phyloP scores from a whole-genome alignment of 2,797 vertebrate species.

The Falco cherrug region DNA sequence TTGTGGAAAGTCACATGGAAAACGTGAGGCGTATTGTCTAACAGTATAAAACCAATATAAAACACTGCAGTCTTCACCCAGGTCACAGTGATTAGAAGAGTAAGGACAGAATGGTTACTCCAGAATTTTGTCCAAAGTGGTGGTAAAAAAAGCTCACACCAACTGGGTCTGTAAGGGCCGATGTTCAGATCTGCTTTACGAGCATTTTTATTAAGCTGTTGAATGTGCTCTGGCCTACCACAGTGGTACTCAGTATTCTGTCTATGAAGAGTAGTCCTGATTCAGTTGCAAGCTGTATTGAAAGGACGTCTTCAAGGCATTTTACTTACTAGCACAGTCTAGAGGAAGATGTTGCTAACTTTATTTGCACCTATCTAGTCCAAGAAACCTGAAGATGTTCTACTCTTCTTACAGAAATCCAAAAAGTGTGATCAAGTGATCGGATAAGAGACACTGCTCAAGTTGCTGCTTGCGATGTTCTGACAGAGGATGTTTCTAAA shows the following conservation, averaged over 20 bases:
- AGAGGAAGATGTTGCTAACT: conserved; percentile 2
- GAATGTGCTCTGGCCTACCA: neutral
- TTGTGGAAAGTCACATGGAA: neutral
- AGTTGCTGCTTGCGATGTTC: neutral
- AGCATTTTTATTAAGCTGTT: neutral
- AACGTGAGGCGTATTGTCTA: neutral
- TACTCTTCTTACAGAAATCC: neutral
- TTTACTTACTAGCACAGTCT: conserved; percentile 18
- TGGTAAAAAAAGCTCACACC: neutral
- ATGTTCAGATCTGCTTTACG: neutral
- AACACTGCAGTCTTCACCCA: neutral
- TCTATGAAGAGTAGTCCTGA: conserved; percentile 26
- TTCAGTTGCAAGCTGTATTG: conserved; percentile 34
- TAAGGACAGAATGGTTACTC: neutral
- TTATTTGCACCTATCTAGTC: conserved; percentile 14
- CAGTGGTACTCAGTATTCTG: conserved; percentile 9
- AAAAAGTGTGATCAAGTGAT: neutral
- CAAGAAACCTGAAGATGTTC: conserved; percentile 6
- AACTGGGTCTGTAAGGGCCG: neutral
- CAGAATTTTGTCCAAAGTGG: neutral
- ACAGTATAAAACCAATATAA: neutral
- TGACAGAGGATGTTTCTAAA: neutral
- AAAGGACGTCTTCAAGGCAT: conserved; percentile 36
- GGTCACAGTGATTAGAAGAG: neutral
- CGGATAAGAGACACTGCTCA: neutral